These are phyloP conservation scores for Peromyscus nudipes DNA, from an alignment of 2,797 vertebrate genomes.

Conservation along the genomic window DNA sequence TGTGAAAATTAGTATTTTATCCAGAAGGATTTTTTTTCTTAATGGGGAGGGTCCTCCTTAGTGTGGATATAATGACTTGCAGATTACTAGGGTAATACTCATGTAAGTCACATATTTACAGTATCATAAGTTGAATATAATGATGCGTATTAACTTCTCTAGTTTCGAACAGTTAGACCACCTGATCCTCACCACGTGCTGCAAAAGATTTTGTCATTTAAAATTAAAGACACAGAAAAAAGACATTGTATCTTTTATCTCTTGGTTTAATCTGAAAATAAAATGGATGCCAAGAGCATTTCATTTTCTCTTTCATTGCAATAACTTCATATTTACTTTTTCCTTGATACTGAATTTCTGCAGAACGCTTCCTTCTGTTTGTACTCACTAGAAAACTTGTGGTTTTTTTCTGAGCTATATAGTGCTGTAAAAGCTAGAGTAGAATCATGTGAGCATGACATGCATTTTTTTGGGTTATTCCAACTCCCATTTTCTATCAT, in stretches of 20 bases:
- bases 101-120: slow-evolving; percentile 62
- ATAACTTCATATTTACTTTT: not conserved
- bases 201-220: slow-evolving; percentile 58
- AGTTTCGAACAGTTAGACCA: slow-evolving; percentile 55
- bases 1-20: slow-evolving; percentile 62
- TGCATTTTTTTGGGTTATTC: not conserved
- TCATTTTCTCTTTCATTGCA: slow-evolving; percentile 55
- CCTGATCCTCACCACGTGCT: slow-evolving; percentile 35
- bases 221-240: slow-evolving; percentile 64
- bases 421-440: slow-evolving; percentile 9
- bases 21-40: slow-evolving; percentile 55
- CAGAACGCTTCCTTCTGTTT: not conserved
- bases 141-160: slow-evolving; percentile 59
- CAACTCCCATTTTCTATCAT: not conserved
- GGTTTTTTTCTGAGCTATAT: not conserved
- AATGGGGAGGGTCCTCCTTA: not conserved
- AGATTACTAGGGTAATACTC: slow-evolving; percentile 63
- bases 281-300: slow-evolving; percentile 18
- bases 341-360: not conserved
- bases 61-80: slow-evolving; percentile 55
- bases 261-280: slow-evolving; percentile 51
- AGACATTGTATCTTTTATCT: slow-evolving; percentile 38
- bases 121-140: slow-evolving; percentile 63
- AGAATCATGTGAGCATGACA: not conserved
- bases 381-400: not conserved